A percentile compares a stretch with the other conserved stretches of the same genome.
phyloP scores from a whole-genome alignment of 2,797 vertebrate species.

The Lerista edwardsae region DNA sequence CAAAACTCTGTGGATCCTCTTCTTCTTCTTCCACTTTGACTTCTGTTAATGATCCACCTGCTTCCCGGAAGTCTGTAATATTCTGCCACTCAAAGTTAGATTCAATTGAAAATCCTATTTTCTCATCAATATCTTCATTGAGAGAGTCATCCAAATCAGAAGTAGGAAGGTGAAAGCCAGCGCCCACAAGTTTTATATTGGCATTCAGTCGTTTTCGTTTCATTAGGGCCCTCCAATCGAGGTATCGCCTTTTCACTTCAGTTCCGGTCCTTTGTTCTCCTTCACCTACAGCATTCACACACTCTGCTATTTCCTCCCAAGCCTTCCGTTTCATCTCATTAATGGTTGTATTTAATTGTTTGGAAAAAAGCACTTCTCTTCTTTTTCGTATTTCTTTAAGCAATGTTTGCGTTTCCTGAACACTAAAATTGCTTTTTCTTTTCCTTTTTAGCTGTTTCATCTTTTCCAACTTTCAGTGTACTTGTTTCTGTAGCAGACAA shows the following conservation, averaged over 20 bases:
- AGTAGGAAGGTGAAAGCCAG: conserved; percentile 86
- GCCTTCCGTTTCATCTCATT: conserved; percentile 94
- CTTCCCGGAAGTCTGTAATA: conserved; percentile 85
- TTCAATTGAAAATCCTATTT: conserved; percentile 88
- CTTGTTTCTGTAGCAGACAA: conserved; percentile 56
- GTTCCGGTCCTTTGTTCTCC: conserved; percentile 90
- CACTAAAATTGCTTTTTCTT: conserved; percentile 95
- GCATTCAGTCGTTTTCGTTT: conserved; percentile 90
- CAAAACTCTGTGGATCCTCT: conserved; percentile 84
- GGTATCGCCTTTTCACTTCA: conserved; percentile 91
- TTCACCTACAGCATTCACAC: conserved; percentile 91
- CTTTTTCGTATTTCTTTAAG: conserved; percentile 93
- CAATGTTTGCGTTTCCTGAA: conserved; percentile 92
- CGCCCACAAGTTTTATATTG: conserved; percentile 86
- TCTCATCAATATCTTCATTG: conserved; percentile 87
- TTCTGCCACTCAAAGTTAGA: conserved; percentile 90
- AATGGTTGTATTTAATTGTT: conserved; percentile 93
- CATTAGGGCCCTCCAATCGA: conserved; percentile 91
- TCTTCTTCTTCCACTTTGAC: conserved; percentile 90
- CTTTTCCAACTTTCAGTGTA: conserved; percentile 73
- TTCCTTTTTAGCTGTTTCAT: conserved; percentile 94
- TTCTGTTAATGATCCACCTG: conserved; percentile 79
- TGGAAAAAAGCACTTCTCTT: conserved; percentile 90
- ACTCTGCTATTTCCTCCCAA: conserved; percentile 94
- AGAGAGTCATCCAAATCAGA: conserved; percentile 88